Percentiles rank a stretch among this genome's conserved stretches.
phyloP scores from a whole-genome alignment of 2,888 invertebrate genomes.

The Melolontha melolontha region DNA sequence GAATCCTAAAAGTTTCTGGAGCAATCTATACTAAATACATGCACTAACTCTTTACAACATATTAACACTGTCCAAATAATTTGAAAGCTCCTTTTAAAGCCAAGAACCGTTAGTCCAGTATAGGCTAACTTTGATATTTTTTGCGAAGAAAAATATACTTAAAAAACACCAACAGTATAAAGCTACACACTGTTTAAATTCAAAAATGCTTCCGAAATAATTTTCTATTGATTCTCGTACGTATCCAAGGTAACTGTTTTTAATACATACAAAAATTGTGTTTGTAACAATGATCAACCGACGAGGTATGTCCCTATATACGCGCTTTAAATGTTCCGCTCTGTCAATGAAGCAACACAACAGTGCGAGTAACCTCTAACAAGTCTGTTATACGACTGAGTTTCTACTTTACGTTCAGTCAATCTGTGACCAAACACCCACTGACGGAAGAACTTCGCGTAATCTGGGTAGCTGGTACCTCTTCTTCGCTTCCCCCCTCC shows the following conservation, averaged over 20 bases:
- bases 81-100: neutral
- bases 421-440: conserved; percentile 36
- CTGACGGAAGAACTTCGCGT: conserved; percentile 33
- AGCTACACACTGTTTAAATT: neutral
- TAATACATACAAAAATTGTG: conserved; percentile 36
- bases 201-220: conserved; percentile 3
- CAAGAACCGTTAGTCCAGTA: neutral
- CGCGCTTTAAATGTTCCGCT: conserved; percentile 40
- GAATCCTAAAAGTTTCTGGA: conserved; percentile 7
- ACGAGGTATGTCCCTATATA: conserved; percentile 11
- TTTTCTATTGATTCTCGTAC: conserved; percentile 13
- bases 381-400: conserved; percentile 18
- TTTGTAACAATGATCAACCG: conserved; percentile 30
- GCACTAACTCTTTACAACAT: conserved; percentile 25
- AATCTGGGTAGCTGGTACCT: conserved; percentile 22
- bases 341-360: conserved; percentile 30
- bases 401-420: neutral
- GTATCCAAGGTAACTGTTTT: conserved; percentile 35
- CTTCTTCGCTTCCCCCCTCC: conserved; percentile 14
- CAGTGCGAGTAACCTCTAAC: conserved; percentile 16
- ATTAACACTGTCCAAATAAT: conserved; percentile 1
- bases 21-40: neutral
- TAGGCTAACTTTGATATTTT: neutral
- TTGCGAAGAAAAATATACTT: conserved; percentile 1
- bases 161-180: neutral